These are phyloP conservation scores for Glossosoma conforme DNA, from an alignment of 1,140 invertebrate genomes.

Conservation along the genomic window DNA sequence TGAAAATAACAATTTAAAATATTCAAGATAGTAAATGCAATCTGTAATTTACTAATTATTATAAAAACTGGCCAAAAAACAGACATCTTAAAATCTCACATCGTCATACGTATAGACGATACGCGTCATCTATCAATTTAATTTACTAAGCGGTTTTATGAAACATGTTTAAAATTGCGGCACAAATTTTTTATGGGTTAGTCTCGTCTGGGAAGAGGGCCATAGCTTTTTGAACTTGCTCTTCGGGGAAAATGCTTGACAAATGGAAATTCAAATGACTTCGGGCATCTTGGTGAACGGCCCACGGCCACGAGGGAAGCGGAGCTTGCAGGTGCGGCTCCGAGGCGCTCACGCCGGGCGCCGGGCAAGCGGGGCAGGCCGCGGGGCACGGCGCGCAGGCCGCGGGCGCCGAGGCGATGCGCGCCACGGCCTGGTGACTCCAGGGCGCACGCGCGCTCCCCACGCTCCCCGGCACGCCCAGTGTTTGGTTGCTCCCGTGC, in stretches of 20 bases:
- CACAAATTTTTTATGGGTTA: conserved; percentile 83
- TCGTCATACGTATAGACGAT: too few species aligned
- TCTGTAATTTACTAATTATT: too few species aligned
- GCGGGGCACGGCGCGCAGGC: conserved; percentile 55
- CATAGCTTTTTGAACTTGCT: conserved; percentile 81
- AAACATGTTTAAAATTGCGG: conserved; percentile 75
- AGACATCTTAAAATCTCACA: too few species aligned
- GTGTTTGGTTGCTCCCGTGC: conserved; percentile 33
- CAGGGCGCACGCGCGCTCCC: conserved; percentile 26
- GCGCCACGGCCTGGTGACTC: conserved; percentile 39
- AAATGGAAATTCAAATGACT: conserved; percentile 78
- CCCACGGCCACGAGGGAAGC: conserved; percentile 42
- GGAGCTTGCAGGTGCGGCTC: conserved; percentile 62
- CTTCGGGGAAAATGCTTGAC: conserved; percentile 80
- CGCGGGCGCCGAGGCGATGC: conserved; percentile 76
- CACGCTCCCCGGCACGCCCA: conserved; percentile 24
- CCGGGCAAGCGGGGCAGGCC: conserved; percentile 40
- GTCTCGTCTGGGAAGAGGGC: conserved; percentile 79
- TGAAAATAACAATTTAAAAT: too few species aligned
- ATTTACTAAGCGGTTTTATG: conserved; percentile 35
- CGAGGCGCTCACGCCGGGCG: conserved; percentile 48
- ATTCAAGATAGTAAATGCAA: too few species aligned
- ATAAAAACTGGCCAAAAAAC: too few species aligned
- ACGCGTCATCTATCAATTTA: too few species aligned
- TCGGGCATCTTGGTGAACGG: conserved; percentile 60